Base-by-base conservation (phyloP, 2,888 invertebrate genomes). In the Caenorhabditis sinica region DNA sequence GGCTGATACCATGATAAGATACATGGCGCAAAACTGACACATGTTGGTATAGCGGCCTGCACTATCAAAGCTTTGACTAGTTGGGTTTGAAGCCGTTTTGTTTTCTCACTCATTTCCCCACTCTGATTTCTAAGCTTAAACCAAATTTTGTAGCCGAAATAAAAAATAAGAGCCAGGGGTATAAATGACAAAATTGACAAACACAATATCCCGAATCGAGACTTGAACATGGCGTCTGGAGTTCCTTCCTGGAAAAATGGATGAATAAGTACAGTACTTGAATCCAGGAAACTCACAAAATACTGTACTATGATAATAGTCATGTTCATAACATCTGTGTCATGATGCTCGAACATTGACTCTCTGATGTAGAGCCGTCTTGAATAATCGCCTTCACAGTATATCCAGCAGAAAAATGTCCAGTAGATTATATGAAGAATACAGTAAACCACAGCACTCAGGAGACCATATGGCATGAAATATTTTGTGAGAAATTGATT, bases 21-120 rank as follows among this genome's bases (percentile, higher is more conserved):
- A 53, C 73, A 74, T n/a, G 73, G 75, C 0, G 51, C 36, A 58
- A 66, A 75, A 15, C 75, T 75, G 17, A 75, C 75, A 30, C 61
- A 66, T 1, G 56, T 58, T 17, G 75, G 75, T 9, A 75, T 75
- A 4, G 43, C 28, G 0, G 75, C 58, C 45, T 75, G 75, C 0
- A 66, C 58, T 4, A 53, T 58, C 43, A 75, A 20, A 0, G 75
- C 75, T 30, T 75, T 75, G 8, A 66, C 30, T 2, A 75, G 30
- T 45, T 66, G 65, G 9, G 25, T 28, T 51, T 75, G 75, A 1
- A 74, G n/a, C 9, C 23, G 30, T 51, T 60, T 49, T 0, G 73
- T 74, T 11, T 36, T 51, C 28, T 63, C 20, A 25, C 73, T 74
- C 61, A 63, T 74, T 4, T 53, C 40, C 0, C n/a, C 4, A 23